A percentile compares a stretch with the other conserved stretches of the same genome.
Evolutionary conservation across 2,797 vertebrate species (phyloP).

Genomic region (Diglossa cyanea): DNA sequence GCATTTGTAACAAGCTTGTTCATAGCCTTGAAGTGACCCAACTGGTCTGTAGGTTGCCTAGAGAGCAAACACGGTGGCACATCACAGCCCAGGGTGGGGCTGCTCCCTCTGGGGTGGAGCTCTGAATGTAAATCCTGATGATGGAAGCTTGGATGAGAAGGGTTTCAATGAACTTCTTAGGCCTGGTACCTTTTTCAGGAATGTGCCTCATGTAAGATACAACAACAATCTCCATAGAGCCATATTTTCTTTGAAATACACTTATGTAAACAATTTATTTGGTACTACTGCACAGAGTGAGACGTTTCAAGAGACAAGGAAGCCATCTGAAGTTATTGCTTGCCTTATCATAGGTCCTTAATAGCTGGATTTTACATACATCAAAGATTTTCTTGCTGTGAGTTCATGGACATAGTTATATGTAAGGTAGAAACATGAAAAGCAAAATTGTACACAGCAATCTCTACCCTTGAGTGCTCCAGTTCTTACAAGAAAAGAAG

Average conservation of each 20-base stretch:
- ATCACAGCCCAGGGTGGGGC: constrained; percentile 10
- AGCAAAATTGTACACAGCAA: not conserved
- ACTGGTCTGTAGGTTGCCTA: constrained; percentile 36
- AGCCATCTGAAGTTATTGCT: not conserved
- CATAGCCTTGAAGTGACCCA: constrained; percentile 19
- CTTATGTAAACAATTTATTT: not conserved
- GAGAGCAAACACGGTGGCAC: not conserved
- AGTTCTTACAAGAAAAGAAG: not conserved
- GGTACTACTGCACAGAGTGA: not conserved
- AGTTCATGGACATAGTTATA: not conserved
- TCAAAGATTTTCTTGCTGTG: not conserved
- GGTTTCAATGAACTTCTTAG: not conserved
- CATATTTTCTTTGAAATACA: not conserved
- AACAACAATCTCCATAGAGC: not conserved
- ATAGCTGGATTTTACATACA: constrained; percentile 24
- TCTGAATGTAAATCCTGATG: not conserved
- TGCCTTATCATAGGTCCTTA: not conserved
- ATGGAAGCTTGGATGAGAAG: not conserved
- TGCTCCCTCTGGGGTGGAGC: not conserved
- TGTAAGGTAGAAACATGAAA: not conserved
- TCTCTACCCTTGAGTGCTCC: not conserved
- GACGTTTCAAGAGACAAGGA: not conserved
- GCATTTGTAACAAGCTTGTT: not conserved
- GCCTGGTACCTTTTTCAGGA: not conserved
- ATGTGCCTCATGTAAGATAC: not conserved